phyloP scores from a whole-genome alignment of 2,888 invertebrate genomes.

The Eupithecia subfuscata region DNA sequence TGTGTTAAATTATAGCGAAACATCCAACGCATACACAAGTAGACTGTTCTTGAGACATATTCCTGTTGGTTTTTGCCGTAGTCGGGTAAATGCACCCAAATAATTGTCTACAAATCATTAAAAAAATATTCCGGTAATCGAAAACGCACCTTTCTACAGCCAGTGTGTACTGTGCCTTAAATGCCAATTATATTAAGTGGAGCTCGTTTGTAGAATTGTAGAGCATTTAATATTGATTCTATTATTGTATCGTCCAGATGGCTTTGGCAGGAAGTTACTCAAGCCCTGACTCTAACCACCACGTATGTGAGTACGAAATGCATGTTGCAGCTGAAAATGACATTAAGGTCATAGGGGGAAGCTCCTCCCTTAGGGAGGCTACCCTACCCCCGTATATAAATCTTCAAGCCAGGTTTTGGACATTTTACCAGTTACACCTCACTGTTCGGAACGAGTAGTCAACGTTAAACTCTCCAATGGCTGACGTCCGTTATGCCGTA shows the following conservation, averaged over 20 bases:
- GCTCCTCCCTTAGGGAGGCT: neutral
- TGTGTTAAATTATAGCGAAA: neutral
- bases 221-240: neutral
- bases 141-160: neutral
- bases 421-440: neutral
- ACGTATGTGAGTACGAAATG: neutral
- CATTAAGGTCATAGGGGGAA: neutral
- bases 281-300: neutral
- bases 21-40: neutral
- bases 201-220: neutral
- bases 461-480: neutral
- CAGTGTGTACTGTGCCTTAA: neutral
- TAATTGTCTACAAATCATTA: too few species aligned
- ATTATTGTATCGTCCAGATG: neutral
- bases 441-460: constrained; percentile 14
- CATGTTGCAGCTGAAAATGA: neutral
- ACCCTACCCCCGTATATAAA: neutral
- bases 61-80: too few species aligned
- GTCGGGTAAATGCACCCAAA: too few species aligned
- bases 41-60: too few species aligned
- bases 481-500: constrained; percentile 17
- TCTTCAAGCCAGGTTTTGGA: neutral
- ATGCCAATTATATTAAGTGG: neutral
- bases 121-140: neutral
- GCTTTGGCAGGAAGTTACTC: neutral